A percentile compares a stretch with the other conserved stretches of the same genome.
Evolutionary conservation across 2,888 invertebrate genomes (phyloP).

Genomic region (Corythucha ciliata): DNA sequence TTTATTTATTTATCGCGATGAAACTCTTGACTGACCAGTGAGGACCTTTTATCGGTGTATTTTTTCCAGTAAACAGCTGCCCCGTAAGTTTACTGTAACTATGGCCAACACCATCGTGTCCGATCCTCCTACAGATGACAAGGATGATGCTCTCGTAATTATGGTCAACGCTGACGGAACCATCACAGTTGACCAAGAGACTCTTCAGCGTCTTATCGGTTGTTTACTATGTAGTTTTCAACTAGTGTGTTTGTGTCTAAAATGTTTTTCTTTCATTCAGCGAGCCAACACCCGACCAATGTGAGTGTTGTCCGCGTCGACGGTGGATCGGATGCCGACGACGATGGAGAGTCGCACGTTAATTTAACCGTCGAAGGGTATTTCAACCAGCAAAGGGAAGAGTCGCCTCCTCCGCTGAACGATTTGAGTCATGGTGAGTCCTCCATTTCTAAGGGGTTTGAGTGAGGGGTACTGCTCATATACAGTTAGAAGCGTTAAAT

Average conservation of each 20-base stretch:
- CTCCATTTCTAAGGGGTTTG: neutral
- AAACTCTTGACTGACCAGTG: too few relatives aligned
- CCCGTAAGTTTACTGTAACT: too few relatives aligned
- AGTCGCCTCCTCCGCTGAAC: conserved; percentile 11
- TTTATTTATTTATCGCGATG: too few relatives aligned
- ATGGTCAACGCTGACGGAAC: conserved; percentile 80
- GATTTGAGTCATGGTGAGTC: neutral
- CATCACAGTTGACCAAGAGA: conserved; percentile 69
- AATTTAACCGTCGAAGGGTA: conserved; percentile 58
- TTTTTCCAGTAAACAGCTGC: too few relatives aligned
- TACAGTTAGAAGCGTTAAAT: too few relatives aligned
- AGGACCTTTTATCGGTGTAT: too few relatives aligned
- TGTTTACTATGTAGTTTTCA: conserved; percentile 40
- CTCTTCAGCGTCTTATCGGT: conserved; percentile 71
- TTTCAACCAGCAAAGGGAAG: conserved; percentile 42
- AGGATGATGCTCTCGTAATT: conserved; percentile 62
- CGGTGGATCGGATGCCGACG: conserved; percentile 41
- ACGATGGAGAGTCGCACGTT: conserved; percentile 21
- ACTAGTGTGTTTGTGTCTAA: neutral
- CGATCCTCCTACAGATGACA: conserved; percentile 30
- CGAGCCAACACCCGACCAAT: conserved; percentile 33
- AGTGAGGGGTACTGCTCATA: too few relatives aligned
- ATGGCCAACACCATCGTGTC: conserved; percentile 30
- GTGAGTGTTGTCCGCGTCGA: conserved; percentile 40
- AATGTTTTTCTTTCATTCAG: conserved; percentile 29